These are phyloP conservation scores for Thalpophila matura DNA, from an alignment of 2,888 invertebrate species.

Conservation along the genomic window DNA sequence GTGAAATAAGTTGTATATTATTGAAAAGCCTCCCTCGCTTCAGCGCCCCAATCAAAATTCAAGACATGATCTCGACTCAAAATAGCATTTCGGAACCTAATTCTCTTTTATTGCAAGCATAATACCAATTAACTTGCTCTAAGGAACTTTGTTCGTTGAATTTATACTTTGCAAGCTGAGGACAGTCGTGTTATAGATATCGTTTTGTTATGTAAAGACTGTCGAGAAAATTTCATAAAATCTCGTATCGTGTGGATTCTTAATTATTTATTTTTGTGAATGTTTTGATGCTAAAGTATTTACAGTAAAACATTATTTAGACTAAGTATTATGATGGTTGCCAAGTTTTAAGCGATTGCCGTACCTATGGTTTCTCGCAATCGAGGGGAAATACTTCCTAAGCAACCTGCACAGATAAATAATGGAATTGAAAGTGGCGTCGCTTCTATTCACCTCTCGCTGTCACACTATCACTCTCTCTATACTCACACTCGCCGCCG, in stretches of 20 bases:
- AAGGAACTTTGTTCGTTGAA: constrained; percentile 43
- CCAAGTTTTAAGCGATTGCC: too few species aligned
- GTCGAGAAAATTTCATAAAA: neutral
- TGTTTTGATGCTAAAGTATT: too few species aligned
- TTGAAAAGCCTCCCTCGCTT: constrained; percentile 22
- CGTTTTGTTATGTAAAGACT: constrained; percentile 20
- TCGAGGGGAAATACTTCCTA: too few species aligned
- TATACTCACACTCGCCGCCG: too few species aligned
- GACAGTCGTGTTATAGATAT: constrained; percentile 24
- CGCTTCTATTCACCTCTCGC: too few species aligned
- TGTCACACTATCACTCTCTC: too few species aligned
- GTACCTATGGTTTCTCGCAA: too few species aligned
- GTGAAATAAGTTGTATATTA: constrained; percentile 44
- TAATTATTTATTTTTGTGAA: neutral
- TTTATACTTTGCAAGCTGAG: constrained; percentile 26
- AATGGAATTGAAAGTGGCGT: too few species aligned
- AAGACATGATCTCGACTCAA: constrained; percentile 68
- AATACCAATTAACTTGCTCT: constrained; percentile 67
- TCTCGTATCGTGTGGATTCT: neutral
- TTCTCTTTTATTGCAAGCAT: constrained; percentile 72
- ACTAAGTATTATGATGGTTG: too few species aligned
- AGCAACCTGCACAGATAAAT: too few species aligned
- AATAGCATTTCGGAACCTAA: constrained; percentile 72
- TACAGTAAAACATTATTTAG: too few species aligned
- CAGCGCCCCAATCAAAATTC: constrained; percentile 72